Base-by-base conservation (phyloP, 2,113 vertebrate genomes). In the Leptobrachium leishanense region DNA sequence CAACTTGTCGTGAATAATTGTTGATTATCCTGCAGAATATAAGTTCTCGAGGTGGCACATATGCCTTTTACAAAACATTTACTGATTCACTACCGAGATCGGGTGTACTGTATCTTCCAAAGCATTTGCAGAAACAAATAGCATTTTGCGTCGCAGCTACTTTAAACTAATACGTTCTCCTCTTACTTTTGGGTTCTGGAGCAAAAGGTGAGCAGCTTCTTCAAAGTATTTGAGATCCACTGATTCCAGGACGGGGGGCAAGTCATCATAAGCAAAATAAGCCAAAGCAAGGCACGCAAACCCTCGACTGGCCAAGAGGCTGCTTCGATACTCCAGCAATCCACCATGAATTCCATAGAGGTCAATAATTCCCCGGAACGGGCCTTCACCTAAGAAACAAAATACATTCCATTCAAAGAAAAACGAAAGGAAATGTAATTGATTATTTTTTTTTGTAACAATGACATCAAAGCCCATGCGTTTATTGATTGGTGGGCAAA, bases 151-250 rank as follows among this genome's bases (percentile, higher is more conserved):
- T 31, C 20, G 20, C 20, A 31, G 20, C 20, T 31, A 31, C 20
- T 31, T 31, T 31, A 31, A 31, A 31, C 0, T 31, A 31, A 31
- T 31, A 31, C 20, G 20, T 31, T 31, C 20, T 31, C 20, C 20
- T 31, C 20, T 31, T 83, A 89, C 89, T 86, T 90, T 88, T 65
- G 88, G 88, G 44, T 91, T 86, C 39, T 0, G 78, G 2, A 87
- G 85, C 2, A 91, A 86, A 68, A 90, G 59, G 7, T 76, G 2
- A 0, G 66, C 57, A 0, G 89, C 90, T 82, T 90, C 90, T 81
- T 89, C 87, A 0, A 90, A 91, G 41, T 91, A 91, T 2, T 87
- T 84, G 77, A 91, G 12, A 54, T 91, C 79, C 0, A 90, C 2
- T 59, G 20, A 84, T 75, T 1, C 1, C 0, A 39, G 88, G 62